Conservation (phyloP, 1,140 invertebrate genomes). For the Oedothorax gibbosus region DNA sequence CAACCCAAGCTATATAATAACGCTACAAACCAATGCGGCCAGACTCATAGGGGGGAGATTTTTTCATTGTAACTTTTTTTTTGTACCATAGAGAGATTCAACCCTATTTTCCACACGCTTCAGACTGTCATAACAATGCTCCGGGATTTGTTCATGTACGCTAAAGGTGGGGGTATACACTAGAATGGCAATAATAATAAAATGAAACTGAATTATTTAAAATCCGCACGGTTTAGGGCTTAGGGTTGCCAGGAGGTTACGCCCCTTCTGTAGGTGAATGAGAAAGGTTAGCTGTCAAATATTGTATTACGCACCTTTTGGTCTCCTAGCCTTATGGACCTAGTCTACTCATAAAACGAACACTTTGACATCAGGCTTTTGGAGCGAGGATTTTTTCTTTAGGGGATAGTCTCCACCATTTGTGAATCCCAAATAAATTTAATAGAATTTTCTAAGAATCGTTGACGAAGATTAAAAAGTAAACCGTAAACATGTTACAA, state of each 20-base stretch:
- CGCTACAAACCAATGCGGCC: constrained; percentile 34
- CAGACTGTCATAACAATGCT: constrained; percentile 50
- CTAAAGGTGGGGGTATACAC: background rate
- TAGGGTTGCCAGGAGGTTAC: constrained; percentile 27
- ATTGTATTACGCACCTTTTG: too few relatives aligned
- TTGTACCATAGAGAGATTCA: background rate
- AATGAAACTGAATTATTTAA: constrained; percentile 40
- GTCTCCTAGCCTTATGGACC: too few relatives aligned
- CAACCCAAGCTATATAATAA: constrained; percentile 27
- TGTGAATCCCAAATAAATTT: too few relatives aligned
- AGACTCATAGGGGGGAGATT: background rate
- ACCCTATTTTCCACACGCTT: constrained; percentile 47
- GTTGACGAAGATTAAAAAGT: too few relatives aligned
- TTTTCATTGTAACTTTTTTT: constrained; percentile 19
- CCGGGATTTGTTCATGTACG: constrained; percentile 45
- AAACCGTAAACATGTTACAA: too few relatives aligned
- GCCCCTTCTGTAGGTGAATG: constrained; percentile 2
- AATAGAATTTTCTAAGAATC: too few relatives aligned
- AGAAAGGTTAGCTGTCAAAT: background rate
- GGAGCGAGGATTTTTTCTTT: too few relatives aligned
- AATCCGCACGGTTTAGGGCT: constrained; percentile 7
- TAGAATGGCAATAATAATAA: constrained; percentile 42
- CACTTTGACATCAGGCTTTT: too few relatives aligned
- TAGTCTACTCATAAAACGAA: too few relatives aligned
- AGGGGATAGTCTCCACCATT: too few relatives aligned